phyloP scores from a whole-genome alignment of 2,113 vertebrate genomes.

The Sarotherodon lohbergeri region DNA sequence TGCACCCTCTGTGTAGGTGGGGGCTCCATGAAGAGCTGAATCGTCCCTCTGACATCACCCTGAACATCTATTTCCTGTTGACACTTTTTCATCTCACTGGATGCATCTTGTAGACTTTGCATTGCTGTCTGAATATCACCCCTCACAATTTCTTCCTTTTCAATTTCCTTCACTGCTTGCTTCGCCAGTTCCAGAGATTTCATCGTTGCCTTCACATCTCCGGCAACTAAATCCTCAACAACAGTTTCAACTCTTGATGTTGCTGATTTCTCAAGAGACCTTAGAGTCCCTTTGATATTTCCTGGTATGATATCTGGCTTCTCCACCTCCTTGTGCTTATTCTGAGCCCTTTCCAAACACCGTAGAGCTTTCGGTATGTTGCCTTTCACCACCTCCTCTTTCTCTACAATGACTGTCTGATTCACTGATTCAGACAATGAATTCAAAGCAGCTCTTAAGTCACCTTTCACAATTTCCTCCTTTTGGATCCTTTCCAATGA shows the following conservation, averaged over 20 bases:
- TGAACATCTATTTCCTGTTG: constrained; percentile 65
- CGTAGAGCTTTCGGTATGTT: constrained; percentile 74
- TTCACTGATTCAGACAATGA: constrained; percentile 79
- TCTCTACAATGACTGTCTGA: constrained; percentile 75
- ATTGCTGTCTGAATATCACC: constrained; percentile 65
- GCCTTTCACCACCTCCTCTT: constrained; percentile 81
- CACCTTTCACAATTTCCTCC: constrained; percentile 80
- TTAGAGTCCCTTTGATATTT: constrained; percentile 79
- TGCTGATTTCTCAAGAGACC: constrained; percentile 80
- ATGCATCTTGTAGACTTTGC: constrained; percentile 65
- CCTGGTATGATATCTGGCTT: constrained; percentile 76
- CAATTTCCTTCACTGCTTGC: constrained; percentile 65
- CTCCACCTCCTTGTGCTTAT: constrained; percentile 68
- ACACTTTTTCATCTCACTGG: constrained; percentile 61
- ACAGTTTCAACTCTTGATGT: constrained; percentile 70
- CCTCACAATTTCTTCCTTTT: constrained; percentile 71
- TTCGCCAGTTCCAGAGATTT: constrained; percentile 78
- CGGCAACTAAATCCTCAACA: constrained; percentile 77
- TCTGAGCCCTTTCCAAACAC: constrained; percentile 76
- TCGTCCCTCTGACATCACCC: constrained; percentile 69
- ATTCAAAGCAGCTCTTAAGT: constrained; percentile 79
- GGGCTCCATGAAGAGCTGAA: constrained; percentile 73
- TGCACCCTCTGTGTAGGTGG: constrained; percentile 61
- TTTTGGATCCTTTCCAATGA: constrained; percentile 65
- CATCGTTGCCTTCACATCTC: constrained; percentile 80